Percentiles rank a stretch among this genome's conserved stretches.
Evolutionary conservation across 2,888 invertebrate species (phyloP).

Genomic region (Dryadula phaetusa): DNA sequence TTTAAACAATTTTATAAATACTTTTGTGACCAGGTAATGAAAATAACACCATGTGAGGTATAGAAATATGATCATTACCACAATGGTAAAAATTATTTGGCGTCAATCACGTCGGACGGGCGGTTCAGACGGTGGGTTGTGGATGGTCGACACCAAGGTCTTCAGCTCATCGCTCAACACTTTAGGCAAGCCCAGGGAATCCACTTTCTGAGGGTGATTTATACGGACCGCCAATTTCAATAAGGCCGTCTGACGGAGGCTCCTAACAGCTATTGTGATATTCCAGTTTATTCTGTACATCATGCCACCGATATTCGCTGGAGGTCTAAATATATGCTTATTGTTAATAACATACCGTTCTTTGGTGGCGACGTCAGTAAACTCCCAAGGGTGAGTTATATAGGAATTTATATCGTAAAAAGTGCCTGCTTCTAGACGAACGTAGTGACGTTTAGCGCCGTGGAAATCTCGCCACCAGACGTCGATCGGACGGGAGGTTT

Average conservation of each 20-base stretch:
- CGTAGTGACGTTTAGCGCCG: slow-evolving; percentile 86
- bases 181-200: slow-evolving; percentile 70
- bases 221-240: slow-evolving; percentile 71
- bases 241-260: slow-evolving; percentile 74
- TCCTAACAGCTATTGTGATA: slow-evolving; percentile 80
- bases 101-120: slow-evolving; percentile 44
- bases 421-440: slow-evolving; percentile 80
- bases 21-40: slow-evolving; percentile 42
- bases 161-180: slow-evolving; percentile 68
- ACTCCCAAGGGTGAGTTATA: slow-evolving; percentile 94
- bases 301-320: slow-evolving; percentile 60
- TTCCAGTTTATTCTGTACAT: slow-evolving; percentile 72
- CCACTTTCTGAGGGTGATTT: slow-evolving; percentile 58
- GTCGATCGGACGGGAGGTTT: slow-evolving; percentile 76
- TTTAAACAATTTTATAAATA: slow-evolving; percentile 42
- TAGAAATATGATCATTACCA: slow-evolving; percentile 43
- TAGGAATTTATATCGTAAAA: slow-evolving; percentile 89
- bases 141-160: slow-evolving; percentile 47
- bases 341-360: slow-evolving; percentile 86
- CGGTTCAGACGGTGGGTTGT: slow-evolving; percentile 26
- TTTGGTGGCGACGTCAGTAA: slow-evolving; percentile 87
- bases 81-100: slow-evolving; percentile 39
- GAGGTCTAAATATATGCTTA: slow-evolving; percentile 76
- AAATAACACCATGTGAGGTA: slow-evolving; percentile 44
- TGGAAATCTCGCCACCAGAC: slow-evolving; percentile 92